Evolutionary conservation across 2,113 vertebrate genomes (phyloP), one percentile per base, ranked within the genome.

Genomic region (Pavo muticus): DNA sequence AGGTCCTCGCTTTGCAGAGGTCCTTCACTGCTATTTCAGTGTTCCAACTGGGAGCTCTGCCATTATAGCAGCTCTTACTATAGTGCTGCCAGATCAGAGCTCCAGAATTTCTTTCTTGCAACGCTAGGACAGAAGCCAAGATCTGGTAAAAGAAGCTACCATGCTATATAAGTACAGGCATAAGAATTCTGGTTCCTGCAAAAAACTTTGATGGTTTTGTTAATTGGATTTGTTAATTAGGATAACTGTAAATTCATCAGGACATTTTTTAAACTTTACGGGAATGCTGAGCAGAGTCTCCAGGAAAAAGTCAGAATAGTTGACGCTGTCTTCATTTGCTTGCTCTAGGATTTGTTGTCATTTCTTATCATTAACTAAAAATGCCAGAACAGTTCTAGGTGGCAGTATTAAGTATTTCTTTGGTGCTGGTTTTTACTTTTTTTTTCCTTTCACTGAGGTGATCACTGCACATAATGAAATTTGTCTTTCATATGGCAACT

Each of bases 371-470:
- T 44, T 81, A 10, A 50, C 12, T 24, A 78, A 42, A 57, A 42
- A 57, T 90, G 37, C n/a, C 52, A 54, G 67, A 40, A 32, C 10
- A 30, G 45, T 81, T 90, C 23, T 12, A 18, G 12, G 42, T 75
- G 37, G 16, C 42, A 14, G 7, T 45, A 7, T 56, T 45, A 2
- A 27, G 44, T 52, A 27, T 10, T 39, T 57, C 56, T 50, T 59
- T 35, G 8, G 13, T 72, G 21, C 5, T 32, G 0, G 2, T n/a
- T 69, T 68, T 25, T 16, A 2, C n/a, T 3, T 30, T 57, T 40
- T 25, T 29, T 13, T 54, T 1, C 9, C 9, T 15, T 42, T 81
- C 20, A 12, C 8, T 35, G 1, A 6, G 2, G 2, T 72, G 32
- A 6, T 52, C 23, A 6, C 24, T 83, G 19, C 7, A 21, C 9